Evolutionary conservation across 2,888 invertebrate genomes (phyloP).

Genomic region (Nemotelus nigrinus): DNA sequence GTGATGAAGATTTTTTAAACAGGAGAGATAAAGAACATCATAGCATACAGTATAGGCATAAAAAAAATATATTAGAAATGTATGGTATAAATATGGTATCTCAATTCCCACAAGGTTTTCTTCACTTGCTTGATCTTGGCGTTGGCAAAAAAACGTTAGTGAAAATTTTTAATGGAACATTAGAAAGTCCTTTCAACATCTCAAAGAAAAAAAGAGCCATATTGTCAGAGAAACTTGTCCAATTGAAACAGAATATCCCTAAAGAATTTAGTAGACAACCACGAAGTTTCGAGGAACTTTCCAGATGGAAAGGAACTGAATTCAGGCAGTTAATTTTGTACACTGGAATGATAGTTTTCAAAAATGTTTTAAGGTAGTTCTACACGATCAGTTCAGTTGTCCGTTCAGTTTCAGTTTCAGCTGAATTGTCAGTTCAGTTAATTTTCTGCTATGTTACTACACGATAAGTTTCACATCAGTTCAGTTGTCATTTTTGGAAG

Average conservation of each 20-base stretch:
- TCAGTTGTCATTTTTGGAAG: no score
- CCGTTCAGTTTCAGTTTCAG: no score
- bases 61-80: neutral
- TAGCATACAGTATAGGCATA: slow-evolving; percentile 28
- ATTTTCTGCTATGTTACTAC: no score
- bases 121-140: slow-evolving; percentile 20
- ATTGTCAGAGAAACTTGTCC: slow-evolving; percentile 31
- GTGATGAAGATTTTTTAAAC: slow-evolving; percentile 25
- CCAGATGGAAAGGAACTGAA: slow-evolving; percentile 46
- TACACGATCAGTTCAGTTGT: no score
- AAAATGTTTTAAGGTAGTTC: slow-evolving; percentile 44
- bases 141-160: neutral
- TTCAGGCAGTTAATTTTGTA: slow-evolving; percentile 48
- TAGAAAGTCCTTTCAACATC: neutral
- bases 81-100: slow-evolving; percentile 9
- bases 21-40: slow-evolving; percentile 9
- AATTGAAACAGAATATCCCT: slow-evolving; percentile 25
- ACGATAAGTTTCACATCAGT: no score
- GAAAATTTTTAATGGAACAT: neutral
- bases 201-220: slow-evolving; percentile 13
- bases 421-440: no score
- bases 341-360: slow-evolving; percentile 45
- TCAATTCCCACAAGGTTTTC: slow-evolving; percentile 6
- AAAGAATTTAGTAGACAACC: slow-evolving; percentile 48
- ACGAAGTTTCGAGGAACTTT: slow-evolving; percentile 44